Percentiles rank a stretch among this genome's conserved stretches.
These are phyloP conservation scores for Parapsyche elsis DNA, from an alignment of 1,140 invertebrate species.

Conservation along the genomic window DNA sequence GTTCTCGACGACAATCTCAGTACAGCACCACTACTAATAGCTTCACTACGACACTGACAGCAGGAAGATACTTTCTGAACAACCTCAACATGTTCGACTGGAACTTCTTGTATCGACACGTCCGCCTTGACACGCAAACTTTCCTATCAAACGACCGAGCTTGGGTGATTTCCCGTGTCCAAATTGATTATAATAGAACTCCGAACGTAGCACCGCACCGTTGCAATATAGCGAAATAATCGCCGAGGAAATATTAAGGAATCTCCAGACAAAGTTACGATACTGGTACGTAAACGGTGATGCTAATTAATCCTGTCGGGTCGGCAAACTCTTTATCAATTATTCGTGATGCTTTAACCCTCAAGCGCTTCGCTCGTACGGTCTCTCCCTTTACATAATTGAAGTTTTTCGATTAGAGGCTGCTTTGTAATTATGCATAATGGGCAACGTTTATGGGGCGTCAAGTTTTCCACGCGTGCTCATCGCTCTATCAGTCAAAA, in stretches of 20 bases:
- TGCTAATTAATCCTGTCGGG: neutral
- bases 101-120: neutral
- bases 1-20: slow-evolving; percentile 9
- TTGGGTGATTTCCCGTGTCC: too few relatives aligned
- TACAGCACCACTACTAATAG: neutral
- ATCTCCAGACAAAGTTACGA: neutral
- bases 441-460: neutral
- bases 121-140: neutral
- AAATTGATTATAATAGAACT: too few relatives aligned
- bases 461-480: neutral
- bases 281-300: neutral
- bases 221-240: too few relatives aligned
- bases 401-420: slow-evolving; percentile 35
- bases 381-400: slow-evolving; percentile 23
- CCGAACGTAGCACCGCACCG: too few relatives aligned
- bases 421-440: slow-evolving; percentile 32
- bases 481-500: too few relatives aligned
- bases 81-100: slow-evolving; percentile 6
- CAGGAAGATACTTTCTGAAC: neutral
- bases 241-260: too few relatives aligned
- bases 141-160: neutral
- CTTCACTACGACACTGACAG: neutral
- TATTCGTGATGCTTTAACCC: slow-evolving; percentile 1
- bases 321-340: neutral
- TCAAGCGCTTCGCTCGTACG: neutral